These are phyloP conservation scores for Eulemur mongoz DNA, from an alignment of 2,797 vertebrate genomes.

Conservation along the genomic window DNA sequence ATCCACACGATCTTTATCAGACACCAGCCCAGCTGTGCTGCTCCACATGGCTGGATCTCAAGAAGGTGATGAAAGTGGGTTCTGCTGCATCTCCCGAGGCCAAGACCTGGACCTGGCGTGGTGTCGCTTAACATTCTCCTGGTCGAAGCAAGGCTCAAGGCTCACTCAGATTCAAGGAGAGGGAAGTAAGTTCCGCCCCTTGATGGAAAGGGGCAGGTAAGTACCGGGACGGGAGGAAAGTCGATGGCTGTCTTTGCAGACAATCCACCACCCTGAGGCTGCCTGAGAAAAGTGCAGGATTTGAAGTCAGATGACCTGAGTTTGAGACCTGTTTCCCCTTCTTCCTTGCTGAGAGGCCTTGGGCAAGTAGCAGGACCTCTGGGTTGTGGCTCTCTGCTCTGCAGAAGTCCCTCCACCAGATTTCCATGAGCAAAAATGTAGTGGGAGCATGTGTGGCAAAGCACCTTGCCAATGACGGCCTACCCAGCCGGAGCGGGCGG, in stretches of 20 bases:
- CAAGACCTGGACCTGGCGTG: not conserved
- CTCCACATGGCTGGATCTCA: not conserved
- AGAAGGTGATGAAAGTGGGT: no score
- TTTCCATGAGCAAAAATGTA: not conserved
- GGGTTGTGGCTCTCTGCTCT: not conserved
- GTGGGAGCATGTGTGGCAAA: not conserved
- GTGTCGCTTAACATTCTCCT: not conserved
- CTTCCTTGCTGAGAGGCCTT: not conserved
- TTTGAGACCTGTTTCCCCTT: not conserved
- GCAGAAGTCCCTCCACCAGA: accelerated
- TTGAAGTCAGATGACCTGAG: not conserved
- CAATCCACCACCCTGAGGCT: not conserved
- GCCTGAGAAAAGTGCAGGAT: not conserved
- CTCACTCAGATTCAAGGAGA: not conserved
- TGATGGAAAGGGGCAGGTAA: not conserved
- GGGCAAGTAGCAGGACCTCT: not conserved
- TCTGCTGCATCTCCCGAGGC: not conserved
- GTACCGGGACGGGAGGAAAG: not conserved
- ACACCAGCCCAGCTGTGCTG: not conserved
- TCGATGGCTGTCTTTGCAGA: not conserved
- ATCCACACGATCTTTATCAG: accelerated
- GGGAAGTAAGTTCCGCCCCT: not conserved
- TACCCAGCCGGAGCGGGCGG: not conserved
- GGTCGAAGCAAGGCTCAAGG: not conserved
- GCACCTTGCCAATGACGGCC: not conserved